Conservation (phyloP, 2,888 invertebrate genomes). For the Harpalus rubripes region DNA sequence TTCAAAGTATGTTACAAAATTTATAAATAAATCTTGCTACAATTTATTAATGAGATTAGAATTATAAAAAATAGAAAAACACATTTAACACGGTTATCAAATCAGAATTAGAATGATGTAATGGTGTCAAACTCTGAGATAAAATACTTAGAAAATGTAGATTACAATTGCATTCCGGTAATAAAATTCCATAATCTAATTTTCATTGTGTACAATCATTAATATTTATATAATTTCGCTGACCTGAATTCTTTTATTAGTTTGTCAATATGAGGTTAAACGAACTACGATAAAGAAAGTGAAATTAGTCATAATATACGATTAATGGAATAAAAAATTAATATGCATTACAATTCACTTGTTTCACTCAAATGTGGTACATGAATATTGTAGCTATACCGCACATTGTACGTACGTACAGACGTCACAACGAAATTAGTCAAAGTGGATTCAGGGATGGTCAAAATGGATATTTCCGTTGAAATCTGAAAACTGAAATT, state of each 20-base stretch:
- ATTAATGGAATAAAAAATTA: neutral
- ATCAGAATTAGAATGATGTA: constrained; percentile 40
- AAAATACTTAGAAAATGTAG: constrained; percentile 11
- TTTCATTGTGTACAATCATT: constrained; percentile 21
- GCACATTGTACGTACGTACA: too few relatives aligned
- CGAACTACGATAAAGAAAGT: neutral
- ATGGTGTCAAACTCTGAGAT: constrained; percentile 37
- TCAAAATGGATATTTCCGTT: too few relatives aligned
- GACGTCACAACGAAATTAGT: too few relatives aligned
- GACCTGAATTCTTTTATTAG: constrained; percentile 34
- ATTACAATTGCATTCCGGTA: constrained; percentile 2
- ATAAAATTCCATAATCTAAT: constrained; percentile 25
- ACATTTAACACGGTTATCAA: constrained; percentile 41
- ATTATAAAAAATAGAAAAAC: constrained; percentile 1
- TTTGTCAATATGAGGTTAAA: constrained; percentile 34
- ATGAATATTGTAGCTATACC: too few relatives aligned
- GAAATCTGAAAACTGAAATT: too few relatives aligned
- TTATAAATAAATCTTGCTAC: neutral
- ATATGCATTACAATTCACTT: neutral
- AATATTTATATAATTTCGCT: constrained; percentile 30
- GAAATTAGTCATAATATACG: neutral
- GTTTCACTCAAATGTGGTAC: neutral
- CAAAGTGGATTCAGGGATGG: too few relatives aligned
- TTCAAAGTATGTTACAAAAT: neutral
- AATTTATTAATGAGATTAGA: neutral